phyloP scores from a whole-genome alignment of 2,888 invertebrate species.

The Heliconius ismenius region DNA sequence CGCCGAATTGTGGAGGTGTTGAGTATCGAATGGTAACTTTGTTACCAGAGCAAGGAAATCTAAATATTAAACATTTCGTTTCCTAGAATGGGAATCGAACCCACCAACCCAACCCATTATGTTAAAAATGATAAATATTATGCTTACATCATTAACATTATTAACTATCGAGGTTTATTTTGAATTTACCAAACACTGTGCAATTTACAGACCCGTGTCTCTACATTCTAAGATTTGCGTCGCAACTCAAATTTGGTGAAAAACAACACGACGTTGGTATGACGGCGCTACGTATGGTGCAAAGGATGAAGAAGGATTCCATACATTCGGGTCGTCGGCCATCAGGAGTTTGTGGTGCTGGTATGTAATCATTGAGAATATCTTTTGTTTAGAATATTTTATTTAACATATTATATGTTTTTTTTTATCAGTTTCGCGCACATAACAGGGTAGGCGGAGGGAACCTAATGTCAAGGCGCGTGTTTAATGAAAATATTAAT shows the following conservation, averaged over 20 bases:
- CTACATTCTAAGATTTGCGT: slow-evolving; percentile 96
- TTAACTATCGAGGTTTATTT: not conserved
- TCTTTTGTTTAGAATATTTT: too few species aligned
- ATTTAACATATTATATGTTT: too few species aligned
- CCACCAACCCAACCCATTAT: too few species aligned
- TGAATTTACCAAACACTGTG: not conserved
- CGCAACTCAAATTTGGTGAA: slow-evolving; percentile 93
- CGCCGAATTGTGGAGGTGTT: too few species aligned
- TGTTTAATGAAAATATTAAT: too few species aligned
- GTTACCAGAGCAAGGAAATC: too few species aligned
- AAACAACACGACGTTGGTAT: slow-evolving; percentile 97
- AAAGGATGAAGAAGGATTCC: slow-evolving; percentile 99
- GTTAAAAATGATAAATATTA: not conserved
- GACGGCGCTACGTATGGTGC: slow-evolving; percentile 95
- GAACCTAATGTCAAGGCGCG: too few species aligned
- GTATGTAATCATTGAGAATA: slow-evolving; percentile 71
- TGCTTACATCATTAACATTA: not conserved
- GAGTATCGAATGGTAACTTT: too few species aligned
- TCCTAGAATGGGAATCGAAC: too few species aligned
- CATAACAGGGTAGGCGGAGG: too few species aligned
- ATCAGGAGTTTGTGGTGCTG: slow-evolving; percentile 98
- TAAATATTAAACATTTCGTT: too few species aligned
- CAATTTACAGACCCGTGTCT: slow-evolving; percentile 92
- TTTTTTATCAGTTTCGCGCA: too few species aligned
- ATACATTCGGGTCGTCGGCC: slow-evolving; percentile 97